Base-by-base conservation (phyloP, 2,797 vertebrate genomes). In the Sebastes steindachneri region DNA sequence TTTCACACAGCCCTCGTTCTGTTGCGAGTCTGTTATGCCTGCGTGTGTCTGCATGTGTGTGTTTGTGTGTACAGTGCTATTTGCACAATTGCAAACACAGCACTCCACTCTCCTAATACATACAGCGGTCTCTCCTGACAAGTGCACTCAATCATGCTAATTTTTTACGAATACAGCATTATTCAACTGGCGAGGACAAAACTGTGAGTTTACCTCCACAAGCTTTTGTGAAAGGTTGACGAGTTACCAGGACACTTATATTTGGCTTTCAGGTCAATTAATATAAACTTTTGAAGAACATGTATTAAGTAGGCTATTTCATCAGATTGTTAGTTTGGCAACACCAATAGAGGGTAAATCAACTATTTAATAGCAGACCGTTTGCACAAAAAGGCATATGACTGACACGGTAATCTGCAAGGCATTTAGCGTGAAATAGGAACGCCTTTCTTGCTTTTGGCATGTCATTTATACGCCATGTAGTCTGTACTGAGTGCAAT, bases 141-240 rank as follows among this genome's bases (percentile, higher is more conserved):
- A 86, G 87, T 79, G 83, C 89, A 89, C 86, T 94, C 92, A 90
- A 89, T 94, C 92, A 94, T 92, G 90, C 79, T 69, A 90, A 92
- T 91, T 91, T 92, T 88, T 82, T 60, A 83, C 78, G 9, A 86
- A 86, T 90, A 81, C 85, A 90, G 90, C 91, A 88, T 91, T 92
- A 92, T 89, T 92, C 76, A 80, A 77, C 68, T 53, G 58, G n/a
- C 28, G 3, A 15, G 2, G 68, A 89, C 82, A 89, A 86, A 90
- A 82, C 74, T 77, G 69, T 7, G 48, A 85, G 71, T 89, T 90
- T 89, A 93, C 68, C 63, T 70, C 70, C 55, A 55, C 79, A 82
- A 84, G 72, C 85, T 78, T 88, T 76, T 79, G 69, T 84, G 73
- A 86, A 72, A 86, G 63, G 59, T 41, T 76, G 64, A 64, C 23